A percentile compares a stretch with the other conserved stretches of the same genome.
phyloP scores from a whole-genome alignment of 2,797 vertebrate species.

The Hydrolagus colliei region DNA sequence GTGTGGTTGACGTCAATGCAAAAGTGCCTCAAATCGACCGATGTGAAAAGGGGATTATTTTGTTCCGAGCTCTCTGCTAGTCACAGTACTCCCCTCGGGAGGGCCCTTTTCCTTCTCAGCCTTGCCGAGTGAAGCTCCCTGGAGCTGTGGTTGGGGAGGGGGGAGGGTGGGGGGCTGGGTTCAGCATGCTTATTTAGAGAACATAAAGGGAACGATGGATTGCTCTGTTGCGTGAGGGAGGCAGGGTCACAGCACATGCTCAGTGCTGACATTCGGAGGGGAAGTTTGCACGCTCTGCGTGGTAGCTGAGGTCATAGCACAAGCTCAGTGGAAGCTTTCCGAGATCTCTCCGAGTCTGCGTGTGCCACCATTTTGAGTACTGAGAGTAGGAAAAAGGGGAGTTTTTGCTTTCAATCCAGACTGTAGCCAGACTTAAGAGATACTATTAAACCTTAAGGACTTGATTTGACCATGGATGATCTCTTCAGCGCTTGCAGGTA shows the following conservation, averaged over 20 bases:
- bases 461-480: conserved; percentile 87
- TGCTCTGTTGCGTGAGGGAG: conserved; percentile 48
- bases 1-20: background rate
- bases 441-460: conserved; percentile 54
- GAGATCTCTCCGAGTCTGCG: conserved; percentile 69
- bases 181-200: conserved; percentile 73
- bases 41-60: background rate
- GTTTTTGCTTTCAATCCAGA: conserved; percentile 44
- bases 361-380: conserved; percentile 97
- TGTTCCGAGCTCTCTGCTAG: conserved; percentile 40
- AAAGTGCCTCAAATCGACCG: background rate
- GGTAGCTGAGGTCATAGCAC: conserved; percentile 95
- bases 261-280: conserved; percentile 75
- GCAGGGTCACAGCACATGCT: conserved; percentile 95
- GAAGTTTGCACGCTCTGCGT: conserved; percentile 81
- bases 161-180: conserved; percentile 54
- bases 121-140: conserved; percentile 48
- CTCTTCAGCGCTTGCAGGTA: conserved; percentile 93
- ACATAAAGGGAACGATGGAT: conserved; percentile 67
- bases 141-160: conserved; percentile 67
- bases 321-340: conserved; percentile 80
- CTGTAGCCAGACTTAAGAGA: conserved; percentile 37
- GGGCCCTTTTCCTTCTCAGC: conserved; percentile 44
- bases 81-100: conserved; percentile 46
- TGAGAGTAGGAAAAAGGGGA: conserved; percentile 69